These are phyloP conservation scores for Crossaster papposus DNA, from an alignment of 53 echinoderm and acorn worm genomes.

Conservation along the genomic window DNA sequence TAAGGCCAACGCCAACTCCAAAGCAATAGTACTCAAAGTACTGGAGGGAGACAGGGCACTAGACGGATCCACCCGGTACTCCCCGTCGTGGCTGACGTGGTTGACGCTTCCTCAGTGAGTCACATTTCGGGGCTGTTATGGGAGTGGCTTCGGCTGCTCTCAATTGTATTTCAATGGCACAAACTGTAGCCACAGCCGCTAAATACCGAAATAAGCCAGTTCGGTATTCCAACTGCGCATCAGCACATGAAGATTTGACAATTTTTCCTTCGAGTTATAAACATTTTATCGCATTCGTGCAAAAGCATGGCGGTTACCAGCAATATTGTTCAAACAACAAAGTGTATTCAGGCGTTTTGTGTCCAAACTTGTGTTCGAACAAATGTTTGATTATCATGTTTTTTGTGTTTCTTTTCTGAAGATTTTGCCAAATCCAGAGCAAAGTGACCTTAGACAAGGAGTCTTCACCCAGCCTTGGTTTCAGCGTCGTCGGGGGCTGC, in stretches of 20 bases:
- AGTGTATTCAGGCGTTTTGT: not conserved
- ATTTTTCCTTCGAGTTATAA: no score
- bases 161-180: no score
- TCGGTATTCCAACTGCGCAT: no score
- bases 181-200: no score
- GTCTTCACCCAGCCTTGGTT: slow-evolving; percentile 79
- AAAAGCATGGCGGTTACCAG: no score
- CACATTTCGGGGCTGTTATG: not conserved
- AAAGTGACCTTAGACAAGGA: slow-evolving; percentile 80
- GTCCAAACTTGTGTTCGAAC: not conserved
- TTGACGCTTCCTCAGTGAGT: slow-evolving; percentile 93
- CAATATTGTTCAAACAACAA: no score
- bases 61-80: slow-evolving; percentile 70
- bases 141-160: not conserved
- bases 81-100: slow-evolving; percentile 98
- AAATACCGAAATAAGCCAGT: no score
- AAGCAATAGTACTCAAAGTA: slow-evolving; percentile 77
- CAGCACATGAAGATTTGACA: no score
- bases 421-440: slow-evolving; percentile 74
- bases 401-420: slow-evolving; percentile 31
- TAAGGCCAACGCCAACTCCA: slow-evolving; percentile 83
- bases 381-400: not conserved
- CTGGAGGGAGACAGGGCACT: slow-evolving; percentile 86
- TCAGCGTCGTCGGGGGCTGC: slow-evolving; percentile 92
- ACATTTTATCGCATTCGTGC: no score